Conservation (phyloP, 2,113 vertebrate species). For the Bungarus multicinctus region DNA sequence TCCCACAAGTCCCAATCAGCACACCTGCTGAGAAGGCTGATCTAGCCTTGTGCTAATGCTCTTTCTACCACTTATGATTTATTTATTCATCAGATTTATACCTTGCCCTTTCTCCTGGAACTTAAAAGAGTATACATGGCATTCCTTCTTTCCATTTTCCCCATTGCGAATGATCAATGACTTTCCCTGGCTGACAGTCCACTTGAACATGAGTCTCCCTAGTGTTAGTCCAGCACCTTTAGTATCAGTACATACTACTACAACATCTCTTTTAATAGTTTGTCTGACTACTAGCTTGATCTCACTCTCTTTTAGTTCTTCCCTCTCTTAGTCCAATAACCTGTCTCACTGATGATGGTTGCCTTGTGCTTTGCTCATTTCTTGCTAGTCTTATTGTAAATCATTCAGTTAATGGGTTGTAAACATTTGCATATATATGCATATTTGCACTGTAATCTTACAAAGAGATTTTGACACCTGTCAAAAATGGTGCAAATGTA, state of each 20-base stretch:
- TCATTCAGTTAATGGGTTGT: neutral
- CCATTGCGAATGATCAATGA: neutral
- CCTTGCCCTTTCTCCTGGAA: neutral
- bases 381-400: neutral
- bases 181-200: neutral
- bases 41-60: neutral
- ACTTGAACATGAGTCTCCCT: neutral
- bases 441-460: neutral
- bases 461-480: neutral
- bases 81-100: neutral
- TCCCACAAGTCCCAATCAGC: neutral
- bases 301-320: neutral
- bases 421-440: neutral
- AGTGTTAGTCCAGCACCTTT: neutral
- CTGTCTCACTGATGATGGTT: neutral
- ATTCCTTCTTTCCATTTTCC: neutral
- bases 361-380: neutral
- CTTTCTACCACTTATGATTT: neutral
- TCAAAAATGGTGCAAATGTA: neutral
- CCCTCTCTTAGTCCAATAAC: neutral
- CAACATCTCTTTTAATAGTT: neutral
- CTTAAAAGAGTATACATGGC: neutral
- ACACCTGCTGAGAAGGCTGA: neutral
- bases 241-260: neutral
- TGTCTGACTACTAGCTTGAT: neutral